Conservation (phyloP, 2,797 vertebrate genomes). For the Rhynchonycteris naso region DNA sequence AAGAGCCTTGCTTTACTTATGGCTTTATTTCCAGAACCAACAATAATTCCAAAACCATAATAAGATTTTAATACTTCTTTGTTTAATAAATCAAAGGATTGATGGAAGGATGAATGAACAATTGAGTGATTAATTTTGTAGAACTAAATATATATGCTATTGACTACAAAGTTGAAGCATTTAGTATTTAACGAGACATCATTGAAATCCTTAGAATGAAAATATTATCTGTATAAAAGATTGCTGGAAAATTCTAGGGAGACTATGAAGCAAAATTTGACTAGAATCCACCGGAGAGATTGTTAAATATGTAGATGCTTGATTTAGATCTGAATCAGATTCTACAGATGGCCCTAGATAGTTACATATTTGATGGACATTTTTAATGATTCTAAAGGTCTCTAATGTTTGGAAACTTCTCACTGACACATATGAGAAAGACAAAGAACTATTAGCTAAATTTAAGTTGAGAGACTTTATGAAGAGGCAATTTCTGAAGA, state of each 20-base stretch:
- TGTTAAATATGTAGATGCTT: not conserved
- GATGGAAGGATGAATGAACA: not conserved
- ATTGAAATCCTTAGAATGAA: not conserved
- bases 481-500: not conserved
- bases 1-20: not conserved
- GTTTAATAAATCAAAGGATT: not conserved
- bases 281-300: not conserved
- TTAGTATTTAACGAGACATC: not conserved
- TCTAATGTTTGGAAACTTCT: not conserved
- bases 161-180: not conserved
- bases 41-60: not conserved
- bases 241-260: not conserved
- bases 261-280: not conserved
- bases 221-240: not conserved
- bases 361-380: not conserved
- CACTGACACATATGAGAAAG: not conserved
- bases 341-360: no score
- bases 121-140: not conserved
- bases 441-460: not conserved
- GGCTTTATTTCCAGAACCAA: not conserved
- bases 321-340: not conserved
- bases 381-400: not conserved
- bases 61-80: not conserved
- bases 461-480: not conserved
- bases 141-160: not conserved